These are phyloP conservation scores for Eupithecia exiguata DNA, from an alignment of 2,888 invertebrate species.

Conservation along the genomic window DNA sequence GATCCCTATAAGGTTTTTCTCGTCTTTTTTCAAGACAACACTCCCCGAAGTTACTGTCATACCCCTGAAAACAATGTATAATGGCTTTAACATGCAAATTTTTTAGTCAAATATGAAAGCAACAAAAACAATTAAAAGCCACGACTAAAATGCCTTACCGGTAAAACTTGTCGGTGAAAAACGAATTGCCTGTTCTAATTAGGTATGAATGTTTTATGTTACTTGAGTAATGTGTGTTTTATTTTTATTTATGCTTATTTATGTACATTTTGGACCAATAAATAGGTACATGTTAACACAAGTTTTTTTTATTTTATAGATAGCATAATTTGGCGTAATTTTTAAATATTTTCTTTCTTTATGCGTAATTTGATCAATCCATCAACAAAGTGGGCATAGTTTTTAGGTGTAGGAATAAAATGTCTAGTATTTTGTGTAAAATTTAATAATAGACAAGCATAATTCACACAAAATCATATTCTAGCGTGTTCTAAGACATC, in stretches of 20 bases:
- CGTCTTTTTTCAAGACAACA: constrained; percentile 94
- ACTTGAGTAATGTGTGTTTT: too few relatives aligned
- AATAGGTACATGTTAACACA: background rate
- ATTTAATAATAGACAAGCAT: constrained; percentile 14
- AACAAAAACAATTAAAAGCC: constrained; percentile 21
- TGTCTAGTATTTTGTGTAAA: background rate
- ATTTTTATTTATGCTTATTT: background rate
- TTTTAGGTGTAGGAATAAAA: constrained; percentile 1
- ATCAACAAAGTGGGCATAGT: background rate
- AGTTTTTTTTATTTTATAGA: background rate
- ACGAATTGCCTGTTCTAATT: background rate
- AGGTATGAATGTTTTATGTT: background rate
- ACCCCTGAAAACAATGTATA: constrained; percentile 88
- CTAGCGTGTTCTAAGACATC: constrained; percentile 24
- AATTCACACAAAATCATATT: constrained; percentile 23
- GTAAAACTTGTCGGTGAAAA: background rate
- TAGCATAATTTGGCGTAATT: background rate
- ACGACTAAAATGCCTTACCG: constrained; percentile 1
- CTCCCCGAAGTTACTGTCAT: constrained; percentile 98
- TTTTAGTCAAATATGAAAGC: constrained; percentile 12
- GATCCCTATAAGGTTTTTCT: constrained; percentile 97
- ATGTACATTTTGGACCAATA: background rate
- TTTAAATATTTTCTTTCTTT: background rate
- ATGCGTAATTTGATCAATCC: background rate
- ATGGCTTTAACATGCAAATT: background rate